Evolutionary conservation across 2,113 vertebrate species (phyloP).

Genomic region (Acinonyx jubatus): DNA sequence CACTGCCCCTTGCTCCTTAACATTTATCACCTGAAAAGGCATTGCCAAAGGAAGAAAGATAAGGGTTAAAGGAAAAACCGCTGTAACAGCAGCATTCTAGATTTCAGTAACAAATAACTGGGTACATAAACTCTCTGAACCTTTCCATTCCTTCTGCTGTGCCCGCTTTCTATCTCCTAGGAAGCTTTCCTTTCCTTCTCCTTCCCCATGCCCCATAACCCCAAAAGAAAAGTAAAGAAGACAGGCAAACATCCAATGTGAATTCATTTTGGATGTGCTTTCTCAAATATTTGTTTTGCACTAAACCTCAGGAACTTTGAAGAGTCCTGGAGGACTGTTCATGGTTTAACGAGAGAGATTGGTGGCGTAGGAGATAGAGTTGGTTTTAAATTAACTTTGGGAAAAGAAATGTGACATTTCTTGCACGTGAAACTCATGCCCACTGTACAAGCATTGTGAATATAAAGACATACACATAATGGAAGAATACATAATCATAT

Average conservation of each 20-base stretch:
- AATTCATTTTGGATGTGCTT: background rate
- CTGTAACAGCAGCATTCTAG: background rate
- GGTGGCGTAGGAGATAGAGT: background rate
- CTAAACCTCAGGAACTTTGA: background rate
- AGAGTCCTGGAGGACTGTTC: background rate
- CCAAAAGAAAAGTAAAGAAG: background rate
- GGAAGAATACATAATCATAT: background rate
- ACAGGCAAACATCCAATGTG: background rate
- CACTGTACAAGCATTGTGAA: background rate
- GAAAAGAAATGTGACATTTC: background rate
- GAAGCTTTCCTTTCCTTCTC: background rate
- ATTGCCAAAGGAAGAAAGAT: background rate
- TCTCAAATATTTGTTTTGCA: background rate
- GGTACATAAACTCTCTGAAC: background rate
- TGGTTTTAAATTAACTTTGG: background rate
- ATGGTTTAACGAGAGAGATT: background rate
- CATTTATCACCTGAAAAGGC: background rate
- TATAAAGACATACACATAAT: background rate
- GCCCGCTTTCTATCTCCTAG: too few species aligned
- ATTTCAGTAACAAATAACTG: background rate
- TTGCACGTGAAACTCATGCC: background rate
- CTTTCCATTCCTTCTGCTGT: background rate
- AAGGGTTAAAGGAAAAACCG: too few species aligned
- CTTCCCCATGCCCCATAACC: rapidly evolving
- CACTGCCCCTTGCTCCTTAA: background rate